Evolutionary conservation across 2,888 invertebrate species (phyloP).

Genomic region (Campoplex capitator): DNA sequence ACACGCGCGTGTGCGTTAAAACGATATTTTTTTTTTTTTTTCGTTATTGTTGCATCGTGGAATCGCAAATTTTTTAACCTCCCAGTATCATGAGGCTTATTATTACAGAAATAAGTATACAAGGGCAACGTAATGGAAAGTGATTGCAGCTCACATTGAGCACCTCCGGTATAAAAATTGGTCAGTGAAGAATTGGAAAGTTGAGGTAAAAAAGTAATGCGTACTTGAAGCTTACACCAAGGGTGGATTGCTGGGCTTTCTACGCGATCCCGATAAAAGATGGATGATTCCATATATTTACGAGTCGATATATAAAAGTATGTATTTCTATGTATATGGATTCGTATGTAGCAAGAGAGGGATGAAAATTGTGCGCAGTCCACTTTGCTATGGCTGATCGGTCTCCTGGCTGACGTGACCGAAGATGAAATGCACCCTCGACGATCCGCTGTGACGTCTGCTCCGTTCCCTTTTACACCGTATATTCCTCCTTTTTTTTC

Average conservation of each 20-base stretch:
- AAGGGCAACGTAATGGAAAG: conserved; percentile 30
- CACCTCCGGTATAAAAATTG: conserved; percentile 33
- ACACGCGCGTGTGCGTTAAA: neutral
- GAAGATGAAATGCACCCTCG: conserved; percentile 84
- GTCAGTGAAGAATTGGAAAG: conserved; percentile 61
- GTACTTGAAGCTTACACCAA: conserved; percentile 48
- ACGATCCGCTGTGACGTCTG: conserved; percentile 70
- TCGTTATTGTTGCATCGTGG: neutral
- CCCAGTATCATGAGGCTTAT: conserved; percentile 30
- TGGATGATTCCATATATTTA: conserved; percentile 77
- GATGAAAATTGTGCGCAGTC: conserved; percentile 53
- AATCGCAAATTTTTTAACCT: conserved; percentile 38
- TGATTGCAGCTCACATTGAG: conserved; percentile 4
- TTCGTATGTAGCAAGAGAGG: neutral
- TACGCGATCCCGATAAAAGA: conserved; percentile 82
- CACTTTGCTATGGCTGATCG: conserved; percentile 78
- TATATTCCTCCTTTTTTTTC: neutral
- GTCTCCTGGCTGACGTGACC: conserved; percentile 82
- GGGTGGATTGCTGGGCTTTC: conserved; percentile 40
- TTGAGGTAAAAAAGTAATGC: conserved; percentile 60
- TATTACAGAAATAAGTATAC: conserved; percentile 39
- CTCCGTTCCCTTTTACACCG: neutral
- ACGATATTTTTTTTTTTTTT: conserved; percentile 1
- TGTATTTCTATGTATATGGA: neutral
- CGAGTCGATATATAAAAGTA: neutral